Evolutionary conservation across 2,113 vertebrate species (phyloP).

Genomic region (Psilopogon haemacephalus): DNA sequence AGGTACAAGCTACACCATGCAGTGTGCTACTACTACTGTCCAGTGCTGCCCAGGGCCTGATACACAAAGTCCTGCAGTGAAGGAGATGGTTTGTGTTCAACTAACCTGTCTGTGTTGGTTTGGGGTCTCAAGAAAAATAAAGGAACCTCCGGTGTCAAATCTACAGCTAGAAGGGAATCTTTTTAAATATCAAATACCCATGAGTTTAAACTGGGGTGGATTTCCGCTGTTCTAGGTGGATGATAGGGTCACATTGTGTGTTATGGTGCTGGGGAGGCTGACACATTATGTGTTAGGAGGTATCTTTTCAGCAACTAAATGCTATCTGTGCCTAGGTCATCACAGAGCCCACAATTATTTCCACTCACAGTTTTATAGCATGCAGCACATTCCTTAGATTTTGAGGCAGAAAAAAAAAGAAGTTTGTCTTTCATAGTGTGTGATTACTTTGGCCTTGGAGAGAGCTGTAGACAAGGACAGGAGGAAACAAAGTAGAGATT

Average conservation of each 20-base stretch:
- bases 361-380: neutral
- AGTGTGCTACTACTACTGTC: neutral
- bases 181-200: neutral
- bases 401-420: neutral
- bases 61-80: neutral
- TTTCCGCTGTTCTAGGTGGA: neutral
- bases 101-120: neutral
- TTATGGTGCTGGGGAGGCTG: neutral
- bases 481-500: neutral
- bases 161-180: neutral
- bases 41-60: neutral
- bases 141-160: neutral
- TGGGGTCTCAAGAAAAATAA: neutral
- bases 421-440: neutral
- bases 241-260: neutral
- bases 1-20: neutral
- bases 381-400: neutral
- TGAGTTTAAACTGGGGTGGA: neutral
- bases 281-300: accelerated
- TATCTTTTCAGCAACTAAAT: neutral
- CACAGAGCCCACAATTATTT: neutral
- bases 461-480: neutral
- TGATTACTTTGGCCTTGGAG: neutral
- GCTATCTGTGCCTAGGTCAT: neutral
- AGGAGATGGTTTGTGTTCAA: neutral